A percentile compares a stretch with the other conserved stretches of the same genome.
phyloP scores from a whole-genome alignment of 2,113 vertebrate genomes.

The Pollachius pollachius region DNA sequence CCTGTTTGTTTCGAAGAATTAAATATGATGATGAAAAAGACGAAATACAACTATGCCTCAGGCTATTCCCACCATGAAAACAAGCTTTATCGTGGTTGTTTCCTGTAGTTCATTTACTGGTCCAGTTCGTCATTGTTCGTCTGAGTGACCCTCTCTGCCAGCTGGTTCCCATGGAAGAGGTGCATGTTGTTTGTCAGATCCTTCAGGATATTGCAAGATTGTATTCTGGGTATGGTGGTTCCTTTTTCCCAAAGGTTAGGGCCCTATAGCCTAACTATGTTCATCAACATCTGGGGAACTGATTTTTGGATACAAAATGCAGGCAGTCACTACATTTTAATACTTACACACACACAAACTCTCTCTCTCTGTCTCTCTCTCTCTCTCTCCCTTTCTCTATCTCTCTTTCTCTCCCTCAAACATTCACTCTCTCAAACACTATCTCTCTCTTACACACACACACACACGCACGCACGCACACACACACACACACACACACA shows the following conservation, averaged over 20 bases:
- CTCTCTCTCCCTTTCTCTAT: too few relatives aligned
- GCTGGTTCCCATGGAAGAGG: slow-evolving; percentile 61
- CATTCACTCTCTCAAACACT: too few relatives aligned
- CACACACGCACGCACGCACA: not conserved
- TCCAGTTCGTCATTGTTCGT: slow-evolving; percentile 55
- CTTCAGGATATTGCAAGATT: slow-evolving; percentile 11
- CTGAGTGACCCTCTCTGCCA: slow-evolving; percentile 47
- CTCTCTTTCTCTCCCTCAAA: too few relatives aligned
- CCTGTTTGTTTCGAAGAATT: not conserved
- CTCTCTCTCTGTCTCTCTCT: too few relatives aligned
- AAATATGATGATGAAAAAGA: too few relatives aligned
- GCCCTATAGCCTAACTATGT: not conserved
- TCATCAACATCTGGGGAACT: too few relatives aligned
- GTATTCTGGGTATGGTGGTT: slow-evolving; percentile 57
- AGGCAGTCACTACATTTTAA: too few relatives aligned
- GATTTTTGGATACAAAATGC: too few relatives aligned
- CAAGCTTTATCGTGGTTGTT: slow-evolving; percentile 49
- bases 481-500: not conserved
- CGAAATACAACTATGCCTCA: not conserved
- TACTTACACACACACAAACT: not conserved
- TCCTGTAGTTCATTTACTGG: slow-evolving; percentile 52
- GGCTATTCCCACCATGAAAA: slow-evolving; percentile 40
- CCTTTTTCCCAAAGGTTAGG: slow-evolving; percentile 61
- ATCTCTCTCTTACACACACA: not conserved
- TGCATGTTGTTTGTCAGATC: slow-evolving; percentile 9